phyloP scores from a whole-genome alignment of 2,888 invertebrate genomes.

The Apodemia duryi region DNA sequence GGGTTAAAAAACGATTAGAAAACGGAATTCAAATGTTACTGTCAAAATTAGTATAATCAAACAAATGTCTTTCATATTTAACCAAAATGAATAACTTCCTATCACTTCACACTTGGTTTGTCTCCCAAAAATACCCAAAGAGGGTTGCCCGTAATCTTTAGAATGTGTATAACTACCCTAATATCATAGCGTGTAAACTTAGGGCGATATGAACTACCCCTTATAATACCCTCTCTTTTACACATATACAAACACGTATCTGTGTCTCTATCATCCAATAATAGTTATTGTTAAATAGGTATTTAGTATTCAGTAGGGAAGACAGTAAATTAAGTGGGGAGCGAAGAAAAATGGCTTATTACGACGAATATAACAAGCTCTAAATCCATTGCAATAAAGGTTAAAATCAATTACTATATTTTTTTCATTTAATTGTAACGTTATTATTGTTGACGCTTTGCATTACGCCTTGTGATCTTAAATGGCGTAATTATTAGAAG shows the following conservation, averaged over 20 bases:
- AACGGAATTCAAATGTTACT: neutral
- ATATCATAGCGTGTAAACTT: constrained; percentile 51
- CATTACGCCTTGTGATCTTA: too few species aligned
- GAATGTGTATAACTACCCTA: constrained; percentile 50
- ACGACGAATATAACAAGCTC: constrained; percentile 19
- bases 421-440: too few species aligned
- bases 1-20: neutral
- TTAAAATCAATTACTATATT: constrained; percentile 33
- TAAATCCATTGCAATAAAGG: constrained; percentile 31
- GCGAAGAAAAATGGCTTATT: constrained; percentile 57
- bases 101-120: constrained; percentile 64
- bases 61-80: constrained; percentile 16
- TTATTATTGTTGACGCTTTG: too few species aligned
- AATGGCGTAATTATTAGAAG: too few species aligned
- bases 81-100: constrained; percentile 51
- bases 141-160: constrained; percentile 42
- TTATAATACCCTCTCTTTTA: constrained; percentile 41
- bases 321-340: constrained; percentile 61
- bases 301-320: constrained; percentile 77
- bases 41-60: neutral
- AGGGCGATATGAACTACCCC: constrained; percentile 55
- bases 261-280: constrained; percentile 41
- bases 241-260: constrained; percentile 31
- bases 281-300: constrained; percentile 73
- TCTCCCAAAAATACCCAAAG: constrained; percentile 46